These are phyloP conservation scores for Timema cristinae DNA, from an alignment of 2,888 invertebrate genomes.

Conservation along the genomic window DNA sequence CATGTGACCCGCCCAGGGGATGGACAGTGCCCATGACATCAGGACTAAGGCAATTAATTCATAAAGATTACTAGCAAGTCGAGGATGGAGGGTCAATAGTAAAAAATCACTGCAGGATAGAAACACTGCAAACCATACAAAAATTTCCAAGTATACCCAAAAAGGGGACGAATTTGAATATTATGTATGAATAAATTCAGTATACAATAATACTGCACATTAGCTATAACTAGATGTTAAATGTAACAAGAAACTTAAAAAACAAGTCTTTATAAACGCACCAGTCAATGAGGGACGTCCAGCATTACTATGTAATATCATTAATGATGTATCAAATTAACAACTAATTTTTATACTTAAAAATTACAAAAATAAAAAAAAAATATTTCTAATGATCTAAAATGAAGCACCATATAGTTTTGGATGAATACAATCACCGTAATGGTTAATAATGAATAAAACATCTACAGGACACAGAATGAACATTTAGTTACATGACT, in stretches of 20 bases:
- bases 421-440: conserved; percentile 31
- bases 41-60: conserved; percentile 23
- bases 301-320: conserved; percentile 27
- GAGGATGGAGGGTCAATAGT: conserved; percentile 23
- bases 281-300: conserved; percentile 20
- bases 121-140: conserved; percentile 32
- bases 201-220: conserved; percentile 34
- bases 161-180: conserved; percentile 28
- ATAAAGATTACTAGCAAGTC: conserved; percentile 1
- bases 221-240: conserved; percentile 27
- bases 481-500: conserved; percentile 27
- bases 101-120: conserved; percentile 28
- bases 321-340: conserved; percentile 27
- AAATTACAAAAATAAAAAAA: conserved; percentile 31
- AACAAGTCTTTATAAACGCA: conserved; percentile 26
- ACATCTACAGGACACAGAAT: conserved; percentile 30
- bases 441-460: conserved; percentile 28
- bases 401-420: conserved; percentile 34
- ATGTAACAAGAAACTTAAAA: conserved; percentile 28
- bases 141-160: conserved; percentile 30
- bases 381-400: conserved; percentile 33
- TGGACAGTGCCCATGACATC: conserved; percentile 22
- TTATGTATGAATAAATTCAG: conserved; percentile 31
- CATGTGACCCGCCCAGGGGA: conserved; percentile 19
- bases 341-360: conserved; percentile 26